Base-by-base conservation (phyloP, 2,797 vertebrate genomes). In the Sebastes taczanowskii region DNA sequence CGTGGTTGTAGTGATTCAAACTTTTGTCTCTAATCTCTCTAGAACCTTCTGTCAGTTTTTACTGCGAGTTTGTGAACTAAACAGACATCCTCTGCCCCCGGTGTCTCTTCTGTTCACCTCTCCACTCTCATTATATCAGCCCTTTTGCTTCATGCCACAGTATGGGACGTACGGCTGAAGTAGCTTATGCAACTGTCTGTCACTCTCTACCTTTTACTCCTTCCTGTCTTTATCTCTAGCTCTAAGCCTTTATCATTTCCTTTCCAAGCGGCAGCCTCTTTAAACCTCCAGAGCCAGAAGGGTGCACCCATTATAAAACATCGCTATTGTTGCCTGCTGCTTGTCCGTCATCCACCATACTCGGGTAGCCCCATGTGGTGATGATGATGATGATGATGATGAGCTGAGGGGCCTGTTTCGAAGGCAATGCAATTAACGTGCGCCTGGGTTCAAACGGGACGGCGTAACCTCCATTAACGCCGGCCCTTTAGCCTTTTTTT, bases 161-260 rank as follows among this genome's bases (percentile, higher is more conserved):
- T 63, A 56, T 67, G 71, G 52, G 53, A 63, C 1, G 6, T 13
- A 2, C 4, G 25, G 70, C 71, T 78, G 67, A 56, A 88, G 32
- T 25, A 58, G n/a, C 72, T 88, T 77, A 83, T 71, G 52, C 53
- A 74, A 79, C 74, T 52, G 63, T 68, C 42, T 61, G 60, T 77
- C 73, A 53, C 71, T 69, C 22, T 1, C 52, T 55, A 7, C 66
- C 38, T 71, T 49, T 59, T 3, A 8, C n/a, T 20, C 25, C 38
- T 25, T 7, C 23, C 22, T 30, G 14, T 64, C 7, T 71, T 61
- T 73, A 32, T 71, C 27, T 56, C 30, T n/a, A 38, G 35, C 46
- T 56, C 3, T 4, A 16, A 65, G 25, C 55, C 27, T 35, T 29
- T 55, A 27, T 29, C 7, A 18, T 65, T 71, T 59, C 32, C 29